phyloP scores from a whole-genome alignment of 2,888 invertebrate species.

The Anticlea derivata region DNA sequence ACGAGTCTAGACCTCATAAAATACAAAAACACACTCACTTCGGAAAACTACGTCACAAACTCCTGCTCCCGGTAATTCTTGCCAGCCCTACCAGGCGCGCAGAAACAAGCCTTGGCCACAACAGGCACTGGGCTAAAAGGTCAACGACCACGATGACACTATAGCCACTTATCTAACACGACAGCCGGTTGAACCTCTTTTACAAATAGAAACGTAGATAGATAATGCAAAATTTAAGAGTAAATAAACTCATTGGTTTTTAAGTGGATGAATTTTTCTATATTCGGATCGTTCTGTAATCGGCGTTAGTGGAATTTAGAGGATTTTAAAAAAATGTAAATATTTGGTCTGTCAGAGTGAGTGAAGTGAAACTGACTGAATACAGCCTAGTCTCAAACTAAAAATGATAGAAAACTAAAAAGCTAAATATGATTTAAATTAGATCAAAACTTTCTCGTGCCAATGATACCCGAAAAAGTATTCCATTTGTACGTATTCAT shows the following conservation, averaged over 20 bases:
- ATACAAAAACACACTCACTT: neutral
- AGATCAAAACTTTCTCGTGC: too few relatives aligned
- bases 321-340: too few relatives aligned
- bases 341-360: too few relatives aligned
- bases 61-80: conserved; percentile 22
- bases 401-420: too few relatives aligned
- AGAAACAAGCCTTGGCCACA: conserved; percentile 48
- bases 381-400: too few relatives aligned
- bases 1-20: conserved; percentile 3
- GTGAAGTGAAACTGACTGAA: too few relatives aligned
- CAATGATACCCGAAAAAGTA: too few relatives aligned
- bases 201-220: conserved; percentile 32
- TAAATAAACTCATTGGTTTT: conserved; percentile 19
- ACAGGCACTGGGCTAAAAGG: conserved; percentile 60
- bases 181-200: conserved; percentile 24
- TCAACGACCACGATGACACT: conserved; percentile 54
- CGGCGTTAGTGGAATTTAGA: too few relatives aligned
- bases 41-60: conserved; percentile 1
- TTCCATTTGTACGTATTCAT: too few relatives aligned
- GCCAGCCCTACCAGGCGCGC: conserved; percentile 56
- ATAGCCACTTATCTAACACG: conserved; percentile 44
- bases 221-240: conserved; percentile 27
- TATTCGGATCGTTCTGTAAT: neutral
- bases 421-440: too few relatives aligned
- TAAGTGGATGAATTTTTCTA: neutral